Base-by-base conservation (phyloP, 2,113 vertebrate genomes). In the Azemiops feae region DNA sequence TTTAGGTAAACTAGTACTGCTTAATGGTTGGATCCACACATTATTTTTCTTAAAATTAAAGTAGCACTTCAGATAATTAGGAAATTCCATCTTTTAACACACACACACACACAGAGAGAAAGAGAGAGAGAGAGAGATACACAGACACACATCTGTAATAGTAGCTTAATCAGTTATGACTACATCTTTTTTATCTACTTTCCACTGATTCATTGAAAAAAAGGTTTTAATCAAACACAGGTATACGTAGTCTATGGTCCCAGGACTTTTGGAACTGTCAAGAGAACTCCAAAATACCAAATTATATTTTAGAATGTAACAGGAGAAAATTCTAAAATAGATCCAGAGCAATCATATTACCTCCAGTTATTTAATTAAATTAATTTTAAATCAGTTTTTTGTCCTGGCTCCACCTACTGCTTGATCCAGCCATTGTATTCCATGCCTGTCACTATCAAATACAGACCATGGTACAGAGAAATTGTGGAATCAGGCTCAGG, bases 41-140 rank as follows among this genome's bases (percentile, higher is more conserved):
- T 18, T 85, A 3, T 9, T 12, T 74, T 55, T 39, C 74, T 55
- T 16, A 74, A 30, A 53, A 12, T 27, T 22, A 5, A 54, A 18
- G 3, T 11, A 57, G 14, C 9, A 85, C 27, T 55, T 85, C 54
- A 58, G 23, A 91, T 50, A 20, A 22, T 81, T 88, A 45, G 14
- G 7, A 43, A 43, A 74, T 14, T 16, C 2, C 0, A 8, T 58
- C 8, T 87, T 58, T 27, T 91, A n/a, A 18, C 4, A 54, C 27
- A n/a, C n/a, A n/a, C n/a, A n/a, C n/a, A n/a, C n/a, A n/a, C n/a
- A n/a, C n/a, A n/a, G 58, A 58, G 23, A 25, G 57, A 57, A 6
- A 1, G 58, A 10, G 9, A 27, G 3, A 69, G 30, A 1, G 1
- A n/a, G 30, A 5, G 1, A 5, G 5, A 6, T 7, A 39, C 12